Evolutionary conservation across 2,113 vertebrate species (phyloP).

Genomic region (Eurypyga helias): DNA sequence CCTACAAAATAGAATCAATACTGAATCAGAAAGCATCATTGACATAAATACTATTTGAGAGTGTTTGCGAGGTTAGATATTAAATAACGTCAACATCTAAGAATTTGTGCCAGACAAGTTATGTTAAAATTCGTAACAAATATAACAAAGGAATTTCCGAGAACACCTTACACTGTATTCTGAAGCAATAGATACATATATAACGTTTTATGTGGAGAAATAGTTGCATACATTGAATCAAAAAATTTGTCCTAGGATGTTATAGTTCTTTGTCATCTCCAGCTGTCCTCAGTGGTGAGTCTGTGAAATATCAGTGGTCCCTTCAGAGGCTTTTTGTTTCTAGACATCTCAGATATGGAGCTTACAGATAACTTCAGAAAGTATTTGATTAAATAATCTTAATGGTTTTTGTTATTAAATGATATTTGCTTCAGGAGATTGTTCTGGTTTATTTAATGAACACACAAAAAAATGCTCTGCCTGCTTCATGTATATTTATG

Average conservation of each 20-base stretch:
- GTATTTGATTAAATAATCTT: neutral
- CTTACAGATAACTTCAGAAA: neutral
- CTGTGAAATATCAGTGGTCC: neutral
- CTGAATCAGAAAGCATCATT: neutral
- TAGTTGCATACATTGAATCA: neutral
- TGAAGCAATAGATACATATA: neutral
- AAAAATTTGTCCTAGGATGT: neutral
- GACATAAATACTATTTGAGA: neutral
- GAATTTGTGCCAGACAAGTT: neutral
- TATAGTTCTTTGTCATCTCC: neutral
- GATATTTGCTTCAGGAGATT: neutral
- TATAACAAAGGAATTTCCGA: neutral
- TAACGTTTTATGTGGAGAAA: neutral
- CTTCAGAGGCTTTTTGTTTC: neutral
- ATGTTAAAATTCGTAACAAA: neutral
- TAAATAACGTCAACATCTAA: neutral
- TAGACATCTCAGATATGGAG: neutral
- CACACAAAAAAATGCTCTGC: neutral
- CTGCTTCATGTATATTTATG: rapidly evolving
- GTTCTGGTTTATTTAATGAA: neutral
- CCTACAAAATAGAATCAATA: neutral
- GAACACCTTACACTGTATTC: neutral
- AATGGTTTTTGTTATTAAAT: neutral
- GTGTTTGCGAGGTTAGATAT: neutral
- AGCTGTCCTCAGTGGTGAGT: neutral